These are phyloP conservation scores for Osmoderma eremita DNA, from an alignment of 2,888 invertebrate species.

Conservation along the genomic window DNA sequence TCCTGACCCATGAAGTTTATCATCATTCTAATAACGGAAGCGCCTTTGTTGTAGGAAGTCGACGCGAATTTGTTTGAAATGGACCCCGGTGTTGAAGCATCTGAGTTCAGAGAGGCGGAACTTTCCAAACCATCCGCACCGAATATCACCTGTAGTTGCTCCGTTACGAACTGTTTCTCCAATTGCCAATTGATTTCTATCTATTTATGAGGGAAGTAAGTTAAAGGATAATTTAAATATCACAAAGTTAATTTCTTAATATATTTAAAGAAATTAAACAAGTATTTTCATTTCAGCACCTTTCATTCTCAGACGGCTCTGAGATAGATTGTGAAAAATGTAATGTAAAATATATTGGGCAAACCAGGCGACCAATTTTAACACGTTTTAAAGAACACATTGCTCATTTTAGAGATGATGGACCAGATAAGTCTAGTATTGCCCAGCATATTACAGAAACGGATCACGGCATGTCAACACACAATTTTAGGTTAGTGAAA, in stretches of 20 bases:
- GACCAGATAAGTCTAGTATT: too few relatives aligned
- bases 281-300: too few relatives aligned
- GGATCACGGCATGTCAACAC: too few relatives aligned
- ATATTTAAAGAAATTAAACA: neutral
- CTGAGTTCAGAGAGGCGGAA: slow-evolving; percentile 69
- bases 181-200: slow-evolving; percentile 73
- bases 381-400: too few relatives aligned
- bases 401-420: too few relatives aligned
- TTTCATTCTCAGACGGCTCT: too few relatives aligned
- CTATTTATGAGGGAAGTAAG: slow-evolving; percentile 61
- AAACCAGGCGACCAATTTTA: too few relatives aligned
- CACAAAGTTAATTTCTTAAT: neutral
- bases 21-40: slow-evolving; percentile 73
- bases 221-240: too few relatives aligned
- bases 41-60: slow-evolving; percentile 75
- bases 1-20: slow-evolving; percentile 69
- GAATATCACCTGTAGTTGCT: slow-evolving; percentile 74
- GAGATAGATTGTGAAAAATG: too few relatives aligned
- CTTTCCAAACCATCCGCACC: slow-evolving; percentile 68
- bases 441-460: too few relatives aligned
- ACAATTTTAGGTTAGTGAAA: too few relatives aligned
- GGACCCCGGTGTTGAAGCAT: slow-evolving; percentile 68
- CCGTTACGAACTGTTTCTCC: slow-evolving; percentile 75
- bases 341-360: too few relatives aligned
- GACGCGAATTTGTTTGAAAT: slow-evolving; percentile 73